Evolutionary conservation across 1,140 invertebrate genomes (phyloP), one percentile per base, ranked within the genome.

Genomic region (Stegodyphus dumicola): DNA sequence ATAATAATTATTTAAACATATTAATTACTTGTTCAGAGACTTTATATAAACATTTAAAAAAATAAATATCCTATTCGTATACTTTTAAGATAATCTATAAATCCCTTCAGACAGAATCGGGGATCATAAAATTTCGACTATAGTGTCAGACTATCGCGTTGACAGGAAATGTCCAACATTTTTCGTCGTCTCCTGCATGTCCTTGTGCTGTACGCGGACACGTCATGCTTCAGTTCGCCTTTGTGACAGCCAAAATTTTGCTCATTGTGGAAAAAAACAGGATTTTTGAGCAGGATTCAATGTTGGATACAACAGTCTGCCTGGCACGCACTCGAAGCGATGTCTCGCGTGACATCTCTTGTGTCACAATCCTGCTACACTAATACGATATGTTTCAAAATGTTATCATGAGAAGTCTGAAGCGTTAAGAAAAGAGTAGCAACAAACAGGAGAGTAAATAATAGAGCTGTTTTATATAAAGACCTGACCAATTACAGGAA

Each of bases 271-370:
- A 11, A 9, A 11, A 66, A 77, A 77, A 77, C 75, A 77, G 75
- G 75, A 77, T 77, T 77, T 77, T 77, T 60, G 75, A 56, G 75
- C 75, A 15, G 60, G 56, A 77, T 66, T 17, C 48, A 48, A 77
- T 77, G 66, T 60, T 65, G 75, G 75, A 77, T 65, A 49, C 56
- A 66, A 51, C 75, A 66, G 75, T 48, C 49, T 18, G 13, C 15
- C 6, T 64, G 15, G 33, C 75, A 77, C 75, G 73, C 73, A 66
- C 33, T 15, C 60, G 15, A 77, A 7, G 11, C 64, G 48, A 2
- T 15, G 56, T 11, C 15, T 60, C 5, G 56, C 56, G 56, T 60
- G 56, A 60, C 56, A 60, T 60, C 9, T 60, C 56, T 33, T 33
- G 33, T 33, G 33, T 33, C 33, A 33, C 33, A 33, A 33, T 11